These are phyloP conservation scores for Montipora cactus DNA, from an alignment of 64 coral and sea anemone species.

Conservation along the genomic window DNA sequence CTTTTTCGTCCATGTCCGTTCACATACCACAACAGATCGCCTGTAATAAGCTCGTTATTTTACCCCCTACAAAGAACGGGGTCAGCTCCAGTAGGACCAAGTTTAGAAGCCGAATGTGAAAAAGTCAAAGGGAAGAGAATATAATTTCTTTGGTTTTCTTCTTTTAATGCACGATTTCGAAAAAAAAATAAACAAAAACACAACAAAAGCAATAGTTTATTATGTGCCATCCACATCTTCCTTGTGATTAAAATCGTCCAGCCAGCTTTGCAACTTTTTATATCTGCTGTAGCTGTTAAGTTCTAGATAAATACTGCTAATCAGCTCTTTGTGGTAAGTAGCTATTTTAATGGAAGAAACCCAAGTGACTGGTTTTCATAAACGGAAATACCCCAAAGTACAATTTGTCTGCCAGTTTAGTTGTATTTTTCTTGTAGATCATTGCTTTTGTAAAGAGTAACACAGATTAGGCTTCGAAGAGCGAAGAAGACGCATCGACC, in stretches of 20 bases:
- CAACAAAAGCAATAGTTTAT: background rate
- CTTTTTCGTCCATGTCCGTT: background rate
- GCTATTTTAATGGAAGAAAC: constrained; percentile 39
- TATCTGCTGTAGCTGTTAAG: constrained; percentile 6
- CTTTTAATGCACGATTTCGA: background rate
- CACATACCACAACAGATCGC: constrained; percentile 32
- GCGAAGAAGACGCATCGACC: background rate
- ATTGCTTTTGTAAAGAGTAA: background rate
- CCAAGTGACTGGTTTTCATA: constrained; percentile 16
- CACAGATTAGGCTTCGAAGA: background rate
- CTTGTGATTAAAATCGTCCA: background rate
- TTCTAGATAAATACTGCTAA: constrained; percentile 52
- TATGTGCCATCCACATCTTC: background rate
- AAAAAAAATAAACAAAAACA: background rate
- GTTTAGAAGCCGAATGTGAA: background rate
- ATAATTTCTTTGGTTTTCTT: background rate
- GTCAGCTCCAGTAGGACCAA: background rate
- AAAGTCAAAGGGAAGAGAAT: background rate
- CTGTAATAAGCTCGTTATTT: constrained; percentile 4
- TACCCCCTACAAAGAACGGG: constrained; percentile 32
- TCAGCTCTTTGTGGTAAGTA: constrained; percentile 5
- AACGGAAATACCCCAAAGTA: constrained; percentile 51
- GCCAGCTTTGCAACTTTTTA: background rate
- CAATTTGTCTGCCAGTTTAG: background rate
- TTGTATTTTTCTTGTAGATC: background rate